Base-by-base conservation (phyloP, 2,888 invertebrate species). In the Drosophila greeni region DNA sequence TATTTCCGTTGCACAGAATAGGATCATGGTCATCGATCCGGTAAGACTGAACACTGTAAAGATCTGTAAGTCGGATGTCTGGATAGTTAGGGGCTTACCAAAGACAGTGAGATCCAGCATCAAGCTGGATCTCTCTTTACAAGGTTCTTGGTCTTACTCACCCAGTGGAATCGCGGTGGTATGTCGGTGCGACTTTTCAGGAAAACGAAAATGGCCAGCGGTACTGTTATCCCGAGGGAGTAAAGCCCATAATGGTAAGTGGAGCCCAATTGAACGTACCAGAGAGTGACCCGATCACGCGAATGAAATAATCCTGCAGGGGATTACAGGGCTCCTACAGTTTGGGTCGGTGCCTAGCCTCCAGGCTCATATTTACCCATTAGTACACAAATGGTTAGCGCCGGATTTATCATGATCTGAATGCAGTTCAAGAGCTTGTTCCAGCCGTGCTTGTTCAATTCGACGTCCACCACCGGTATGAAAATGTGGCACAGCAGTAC, bases 371-470 rank as follows among this genome's bases (percentile, higher is more conserved):
- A 31, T 3, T 31, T 20, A 39, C 82, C 55, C 5, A 64, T 24
- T 4, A 57, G 24, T n/a, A 70, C 20, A 0, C 43, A 8, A 9
- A 71, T 47, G 7, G 71, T 66, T 0, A 68, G 3, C 4, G 72
- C 49, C 11, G 85, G 82, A 48, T 75, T 68, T 0, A 66, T 23
- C 1, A 75, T 26, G 1, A 82, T 49, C 23, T 86, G 81, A 1
- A 79, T 3, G 24, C 74, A 78, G 33, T 84, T 84, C 31, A 84
- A 62, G 3, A 86, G 56, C 60, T 86, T 85, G 11, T 77, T 75
- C 85, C 85, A 86, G 14, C 85, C 85, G 52, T 84, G 76, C 11
- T 73, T 74, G 1, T 75, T 60, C 36, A 52, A 5, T 26, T 78
- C 79, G 45, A 79, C 82, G 31, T 84, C 73, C 4, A 84, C 80